Conservation (phyloP, 2,888 invertebrate genomes). For the Macaria notata region DNA sequence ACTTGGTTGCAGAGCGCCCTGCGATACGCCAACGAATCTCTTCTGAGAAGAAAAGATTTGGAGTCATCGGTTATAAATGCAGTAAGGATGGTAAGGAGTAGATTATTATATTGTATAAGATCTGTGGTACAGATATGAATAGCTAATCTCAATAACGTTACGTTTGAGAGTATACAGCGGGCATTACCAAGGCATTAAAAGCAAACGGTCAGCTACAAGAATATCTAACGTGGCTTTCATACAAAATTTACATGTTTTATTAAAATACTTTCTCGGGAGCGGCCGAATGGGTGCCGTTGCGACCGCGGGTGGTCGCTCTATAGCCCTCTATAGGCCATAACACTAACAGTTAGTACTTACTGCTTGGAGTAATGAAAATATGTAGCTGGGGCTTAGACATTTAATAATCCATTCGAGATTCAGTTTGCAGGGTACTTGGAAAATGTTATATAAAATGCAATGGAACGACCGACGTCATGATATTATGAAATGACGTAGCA, state of each 20-base stretch:
- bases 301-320: slow-evolving; percentile 29
- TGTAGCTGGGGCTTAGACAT: slow-evolving; percentile 19
- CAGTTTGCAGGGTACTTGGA: slow-evolving; percentile 10
- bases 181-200: neutral
- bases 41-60: too few species aligned
- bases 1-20: too few species aligned
- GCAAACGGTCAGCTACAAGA: slow-evolving; percentile 16
- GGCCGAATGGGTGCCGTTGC: slow-evolving; percentile 16
- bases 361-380: slow-evolving; percentile 22
- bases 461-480: too few species aligned
- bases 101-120: too few species aligned
- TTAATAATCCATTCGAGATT: slow-evolving; percentile 15
- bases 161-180: too few species aligned
- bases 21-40: too few species aligned
- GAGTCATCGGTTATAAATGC: too few species aligned
- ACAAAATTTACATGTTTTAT: slow-evolving; percentile 31
- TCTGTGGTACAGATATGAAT: too few species aligned
- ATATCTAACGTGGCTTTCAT: slow-evolving; percentile 25
- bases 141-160: too few species aligned
- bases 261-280: slow-evolving; percentile 30
- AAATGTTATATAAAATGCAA: too few species aligned
- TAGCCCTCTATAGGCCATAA: slow-evolving; percentile 14
- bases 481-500: too few species aligned
- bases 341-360: neutral
- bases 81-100: too few species aligned